Evolutionary conservation across 2,113 vertebrate genomes (phyloP), one percentile per base, ranked within the genome.

Genomic region (Etia nguti): DNA sequence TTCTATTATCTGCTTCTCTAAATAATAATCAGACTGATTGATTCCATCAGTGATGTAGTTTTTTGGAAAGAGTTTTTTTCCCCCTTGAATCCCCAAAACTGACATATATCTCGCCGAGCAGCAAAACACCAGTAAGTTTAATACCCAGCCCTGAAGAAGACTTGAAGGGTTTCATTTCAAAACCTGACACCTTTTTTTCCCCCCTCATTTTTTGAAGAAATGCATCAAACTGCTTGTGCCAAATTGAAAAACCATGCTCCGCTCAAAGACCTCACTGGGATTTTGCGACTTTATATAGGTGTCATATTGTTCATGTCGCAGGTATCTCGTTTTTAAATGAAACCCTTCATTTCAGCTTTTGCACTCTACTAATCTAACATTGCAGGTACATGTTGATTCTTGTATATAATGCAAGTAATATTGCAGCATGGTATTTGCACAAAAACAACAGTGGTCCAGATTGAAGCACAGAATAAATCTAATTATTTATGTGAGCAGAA

Each of bases 61-160:
- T 77, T 90, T 68, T n/a, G 59, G 6, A 83, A 52, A 9, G 26
- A 26, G 75, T 54, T 73, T 52, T 79, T 73, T 52, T 79, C 36
- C 7, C 13, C 22, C 73, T 81, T 75, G 7, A 62, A 70, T 48
- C 36, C 15, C 34, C 8, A 80, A 84, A 80, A 68, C 62, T 6
- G 73, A 60, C 81, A 86, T 38, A 54, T 43, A 87, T 70, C 59
- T 16, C 9, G 18, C 52, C 48, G 81, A 82, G 85, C 22, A 70
- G 73, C 20, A 82, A 90, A 91, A 77, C 81, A 87, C 85, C 81
- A 68, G 41, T 84, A 46, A 65, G 11, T 43, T 86, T 50, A 55
- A 89, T 84, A 82, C 79, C 84, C 90, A 90, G 94, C 79, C 85
- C 80, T 81, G 22, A 88, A 82, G 60, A 62, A 36, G 56, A 82